A percentile compares a stretch with the other conserved stretches of the same genome.
phyloP scores from a whole-genome alignment of 2,797 vertebrate species.

The Erethizon dorsatum region DNA sequence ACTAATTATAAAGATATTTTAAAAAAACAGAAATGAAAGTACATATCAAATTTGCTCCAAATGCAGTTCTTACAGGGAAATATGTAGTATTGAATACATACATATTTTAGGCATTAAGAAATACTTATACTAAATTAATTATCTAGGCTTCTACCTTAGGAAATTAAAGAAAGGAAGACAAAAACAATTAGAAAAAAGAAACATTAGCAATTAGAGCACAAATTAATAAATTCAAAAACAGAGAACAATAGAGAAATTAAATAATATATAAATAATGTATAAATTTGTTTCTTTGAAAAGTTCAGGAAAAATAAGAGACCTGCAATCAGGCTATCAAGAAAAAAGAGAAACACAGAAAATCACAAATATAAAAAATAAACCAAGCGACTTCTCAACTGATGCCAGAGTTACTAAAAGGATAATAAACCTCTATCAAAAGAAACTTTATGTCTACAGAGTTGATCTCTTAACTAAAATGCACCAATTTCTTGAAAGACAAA shows the following conservation, averaged over 20 bases:
- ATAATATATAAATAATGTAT: no score
- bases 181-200: background rate
- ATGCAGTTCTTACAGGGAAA: background rate
- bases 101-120: background rate
- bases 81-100: background rate
- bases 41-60: background rate
- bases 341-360: background rate
- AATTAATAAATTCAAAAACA: background rate
- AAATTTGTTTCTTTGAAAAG: background rate
- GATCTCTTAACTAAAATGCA: background rate
- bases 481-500: background rate
- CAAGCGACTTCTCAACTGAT: background rate
- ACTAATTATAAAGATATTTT: background rate
- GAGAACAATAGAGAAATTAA: background rate
- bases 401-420: background rate
- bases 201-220: background rate
- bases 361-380: background rate
- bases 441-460: background rate
- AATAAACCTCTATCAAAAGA: background rate
- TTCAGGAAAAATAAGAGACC: background rate
- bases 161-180: background rate
- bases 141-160: background rate
- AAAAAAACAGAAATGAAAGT: background rate
- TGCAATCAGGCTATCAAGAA: background rate
- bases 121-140: background rate